Base-by-base conservation (phyloP, 1,140 invertebrate species). In the Aphelinus certus region DNA sequence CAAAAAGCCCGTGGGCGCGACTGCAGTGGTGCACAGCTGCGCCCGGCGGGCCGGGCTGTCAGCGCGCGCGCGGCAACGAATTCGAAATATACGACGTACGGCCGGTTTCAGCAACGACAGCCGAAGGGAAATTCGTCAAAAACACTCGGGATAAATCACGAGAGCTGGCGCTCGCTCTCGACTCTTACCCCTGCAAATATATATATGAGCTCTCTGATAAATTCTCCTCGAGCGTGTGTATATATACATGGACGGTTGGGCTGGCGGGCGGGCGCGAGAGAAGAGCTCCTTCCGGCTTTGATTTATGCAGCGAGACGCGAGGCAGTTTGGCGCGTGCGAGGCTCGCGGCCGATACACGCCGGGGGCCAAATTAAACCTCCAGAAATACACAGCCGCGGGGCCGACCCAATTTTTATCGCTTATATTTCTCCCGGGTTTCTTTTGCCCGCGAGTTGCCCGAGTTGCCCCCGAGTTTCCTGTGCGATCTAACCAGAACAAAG, bases 331-430 rank as follows among this genome's bases (percentile, higher is more conserved):
- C 26, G 26, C 26, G 26, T 26, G 26, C 26, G 26, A 26, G 26
- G 26, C 57, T 42, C 57, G 3, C 56, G n/a, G 53, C 65, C 65
- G 51, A 57, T 67, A 67, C 51, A 53, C 51, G 51, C 51, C 51
- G 3, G n/a, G 10, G 43, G 63, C 62, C 48, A 49, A 73, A 73
- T 73, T 66, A 66, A 73, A 46, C 56, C 5, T 53, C 63, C 71
- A 73, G 47, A 73, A 73, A 73, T 73, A 3, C n/a, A 51, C 48
- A 53, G 51, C 51, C 51, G 58, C 48, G 9, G 26, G 26, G 46
- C 63, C 60, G 71, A 73, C 71, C 71, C 51, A 73, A 73, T 73
- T 73, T 66, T 66, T 71, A 71, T 64, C 42, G 45, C 42, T 60
- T 58, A 53, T 53, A 53, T 58, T 58, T 68, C 45, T 1, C 53